These are phyloP conservation scores for Pycnonotus jocosus DNA, from an alignment of 2,113 vertebrate species.

Conservation along the genomic window DNA sequence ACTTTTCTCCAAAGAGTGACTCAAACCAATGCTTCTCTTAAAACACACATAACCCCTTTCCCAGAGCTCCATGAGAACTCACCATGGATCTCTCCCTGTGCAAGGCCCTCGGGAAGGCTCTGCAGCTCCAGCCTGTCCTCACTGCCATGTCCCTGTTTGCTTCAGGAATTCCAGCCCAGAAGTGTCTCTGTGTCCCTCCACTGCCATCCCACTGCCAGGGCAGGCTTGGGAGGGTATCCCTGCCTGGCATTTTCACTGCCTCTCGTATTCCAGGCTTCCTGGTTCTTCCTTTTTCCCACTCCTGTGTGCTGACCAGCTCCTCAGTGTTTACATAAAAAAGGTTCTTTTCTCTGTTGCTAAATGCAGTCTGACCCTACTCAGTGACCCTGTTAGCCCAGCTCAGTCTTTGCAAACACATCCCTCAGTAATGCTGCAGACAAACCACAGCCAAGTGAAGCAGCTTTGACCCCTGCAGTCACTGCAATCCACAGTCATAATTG, in stretches of 20 bases:
- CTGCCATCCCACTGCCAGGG: not conserved
- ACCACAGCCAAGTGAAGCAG: not conserved
- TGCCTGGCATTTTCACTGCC: not conserved
- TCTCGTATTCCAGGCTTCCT: not conserved
- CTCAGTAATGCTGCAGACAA: not conserved
- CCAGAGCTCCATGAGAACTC: not conserved
- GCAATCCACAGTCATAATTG: not conserved
- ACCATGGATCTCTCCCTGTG: not conserved
- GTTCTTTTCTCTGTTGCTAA: not conserved
- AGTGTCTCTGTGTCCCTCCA: not conserved
- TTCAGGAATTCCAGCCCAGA: not conserved
- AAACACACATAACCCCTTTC: not conserved
- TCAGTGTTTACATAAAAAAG: not conserved
- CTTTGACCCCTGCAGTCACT: not conserved
- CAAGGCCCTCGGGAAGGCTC: not conserved
- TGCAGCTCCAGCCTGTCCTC: not conserved
- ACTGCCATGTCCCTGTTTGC: fast-evolving
- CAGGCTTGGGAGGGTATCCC: not conserved
- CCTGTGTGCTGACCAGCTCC: not conserved
- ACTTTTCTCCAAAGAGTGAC: not conserved
- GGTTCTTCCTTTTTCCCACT: not conserved
- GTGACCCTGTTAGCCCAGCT: not conserved
- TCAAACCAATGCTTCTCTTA: not conserved
- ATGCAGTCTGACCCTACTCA: not conserved
- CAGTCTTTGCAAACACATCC: not conserved